Evolutionary conservation across 2,888 invertebrate genomes (phyloP).

Genomic region (Drosophila pseudotalamancana): DNA sequence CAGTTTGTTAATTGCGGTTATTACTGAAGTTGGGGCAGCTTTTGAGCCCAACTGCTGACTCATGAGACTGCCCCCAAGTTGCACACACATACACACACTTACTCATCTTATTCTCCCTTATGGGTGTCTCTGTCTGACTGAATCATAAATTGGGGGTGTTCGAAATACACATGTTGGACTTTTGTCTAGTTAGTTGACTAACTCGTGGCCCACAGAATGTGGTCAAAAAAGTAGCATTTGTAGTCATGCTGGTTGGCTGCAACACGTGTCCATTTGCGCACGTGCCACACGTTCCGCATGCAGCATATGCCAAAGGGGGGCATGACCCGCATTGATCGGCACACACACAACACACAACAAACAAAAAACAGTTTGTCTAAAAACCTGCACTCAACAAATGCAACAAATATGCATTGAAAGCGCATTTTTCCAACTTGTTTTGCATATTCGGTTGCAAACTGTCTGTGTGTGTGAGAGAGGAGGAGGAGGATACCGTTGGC

Average conservation of each 20-base stretch:
- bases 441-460: constrained; percentile 66
- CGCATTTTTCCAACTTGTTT: constrained; percentile 75
- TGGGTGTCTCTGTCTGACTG: constrained; percentile 9
- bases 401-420: constrained; percentile 65
- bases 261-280: constrained; percentile 62
- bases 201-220: constrained; percentile 46
- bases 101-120: background rate
- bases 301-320: constrained; percentile 50
- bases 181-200: constrained; percentile 37
- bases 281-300: constrained; percentile 51
- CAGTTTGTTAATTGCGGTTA: constrained; percentile 59
- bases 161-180: constrained; percentile 24
- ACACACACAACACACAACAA: too few species aligned
- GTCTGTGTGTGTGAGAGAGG: background rate
- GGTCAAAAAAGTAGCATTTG: constrained; percentile 12
- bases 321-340: constrained; percentile 61
- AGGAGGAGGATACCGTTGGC: constrained; percentile 37
- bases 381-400: constrained; percentile 27
- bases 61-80: constrained; percentile 54
- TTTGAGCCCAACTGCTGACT: constrained; percentile 51
- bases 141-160: constrained; percentile 36
- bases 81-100: constrained; percentile 13
- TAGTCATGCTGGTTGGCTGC: constrained; percentile 42
- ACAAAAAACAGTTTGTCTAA: constrained; percentile 9
- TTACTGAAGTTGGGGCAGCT: constrained; percentile 37